phyloP scores from a whole-genome alignment of 2,113 vertebrate species.

The Odocoileus virginianus region DNA sequence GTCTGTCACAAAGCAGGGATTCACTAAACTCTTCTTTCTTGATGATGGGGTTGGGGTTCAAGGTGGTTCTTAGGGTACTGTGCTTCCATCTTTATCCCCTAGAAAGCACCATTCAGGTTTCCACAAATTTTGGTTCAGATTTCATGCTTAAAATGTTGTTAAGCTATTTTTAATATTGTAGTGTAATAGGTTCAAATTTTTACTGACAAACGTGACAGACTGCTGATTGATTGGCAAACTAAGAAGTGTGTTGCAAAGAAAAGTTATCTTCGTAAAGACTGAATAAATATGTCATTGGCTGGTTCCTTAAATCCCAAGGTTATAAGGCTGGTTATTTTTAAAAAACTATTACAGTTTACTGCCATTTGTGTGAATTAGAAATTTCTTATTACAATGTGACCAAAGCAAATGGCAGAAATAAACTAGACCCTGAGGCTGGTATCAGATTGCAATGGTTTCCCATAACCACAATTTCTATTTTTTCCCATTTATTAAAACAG shows the following conservation, averaged over 20 bases:
- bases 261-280: background rate
- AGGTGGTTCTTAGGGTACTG: background rate
- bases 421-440: background rate
- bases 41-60: background rate
- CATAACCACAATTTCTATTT: background rate
- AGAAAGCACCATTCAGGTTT: background rate
- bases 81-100: background rate
- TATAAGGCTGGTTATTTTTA: background rate
- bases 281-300: background rate
- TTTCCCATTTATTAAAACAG: background rate
- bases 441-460: background rate
- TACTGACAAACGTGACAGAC: background rate
- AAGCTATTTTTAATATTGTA: background rate
- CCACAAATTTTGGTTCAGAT: background rate
- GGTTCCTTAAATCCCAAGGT: background rate
- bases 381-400: constrained; percentile 31
- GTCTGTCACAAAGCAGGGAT: background rate
- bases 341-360: background rate
- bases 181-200: background rate
- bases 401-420: background rate
- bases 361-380: background rate
- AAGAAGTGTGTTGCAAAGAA: background rate
- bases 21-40: background rate
- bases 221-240: background rate
- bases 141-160: background rate